Evolutionary conservation across 2,113 vertebrate genomes (phyloP).

Genomic region (Echinops telfairi): DNA sequence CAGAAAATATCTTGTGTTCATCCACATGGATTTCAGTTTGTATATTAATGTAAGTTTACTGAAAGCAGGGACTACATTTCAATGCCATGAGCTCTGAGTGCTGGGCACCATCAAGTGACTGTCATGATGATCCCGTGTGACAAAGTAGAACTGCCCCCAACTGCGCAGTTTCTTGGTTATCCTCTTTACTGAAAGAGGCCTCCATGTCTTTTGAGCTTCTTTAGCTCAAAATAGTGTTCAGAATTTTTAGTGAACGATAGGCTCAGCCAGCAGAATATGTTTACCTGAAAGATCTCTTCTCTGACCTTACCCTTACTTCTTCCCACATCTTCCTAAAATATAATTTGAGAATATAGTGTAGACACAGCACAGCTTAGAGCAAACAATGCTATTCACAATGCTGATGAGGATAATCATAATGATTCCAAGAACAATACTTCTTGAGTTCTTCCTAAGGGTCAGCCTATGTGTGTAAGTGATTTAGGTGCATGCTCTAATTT

Average conservation of each 20-base stretch:
- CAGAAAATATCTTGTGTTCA: not conserved
- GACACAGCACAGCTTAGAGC: not conserved
- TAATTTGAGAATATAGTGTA: fast-evolving
- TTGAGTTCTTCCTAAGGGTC: not conserved
- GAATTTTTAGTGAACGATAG: not conserved
- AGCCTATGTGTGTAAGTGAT: not conserved
- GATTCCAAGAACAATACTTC: not conserved
- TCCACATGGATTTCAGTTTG: not conserved
- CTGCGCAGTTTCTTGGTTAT: not conserved
- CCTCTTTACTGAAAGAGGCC: not conserved
- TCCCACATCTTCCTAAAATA: fast-evolving
- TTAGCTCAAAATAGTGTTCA: not conserved
- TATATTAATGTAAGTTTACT: not conserved
- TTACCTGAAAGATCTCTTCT: not conserved
- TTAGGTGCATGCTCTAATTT: not conserved
- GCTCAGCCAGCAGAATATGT: not conserved
- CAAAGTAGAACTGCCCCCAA: not conserved
- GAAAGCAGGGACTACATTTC: not conserved
- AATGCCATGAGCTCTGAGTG: not conserved
- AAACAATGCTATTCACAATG: fast-evolving
- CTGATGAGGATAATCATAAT: not conserved
- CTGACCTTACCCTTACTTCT: fast-evolving
- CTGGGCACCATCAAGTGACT: not conserved
- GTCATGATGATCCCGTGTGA: not conserved
- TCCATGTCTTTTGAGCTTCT: not conserved